Base-by-base conservation (phyloP, 2,888 invertebrate species). In the Neuroscelio doddi region DNA sequence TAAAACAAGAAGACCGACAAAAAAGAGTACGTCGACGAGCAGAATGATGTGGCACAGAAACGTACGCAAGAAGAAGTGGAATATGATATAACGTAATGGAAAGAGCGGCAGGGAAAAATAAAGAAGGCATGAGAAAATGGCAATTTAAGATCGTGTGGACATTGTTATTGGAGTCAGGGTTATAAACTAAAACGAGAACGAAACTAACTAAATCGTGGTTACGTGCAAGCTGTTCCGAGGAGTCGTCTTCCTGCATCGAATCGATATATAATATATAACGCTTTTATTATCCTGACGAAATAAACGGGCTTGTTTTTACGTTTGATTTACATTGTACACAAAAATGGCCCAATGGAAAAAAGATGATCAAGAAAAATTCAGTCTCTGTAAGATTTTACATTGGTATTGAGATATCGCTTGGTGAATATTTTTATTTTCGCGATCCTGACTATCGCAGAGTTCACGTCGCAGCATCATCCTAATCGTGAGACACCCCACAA, bases 61-160 rank as follows among this genome's bases (percentile, higher is more conserved):
- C 68, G 65, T 58, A 70, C 68, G 76, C 64, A 70, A 76, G 74
- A 76, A 76, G 77, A 74, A 75, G 72, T 75, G 72, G 76, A 74
- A 77, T 79, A 78, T 78, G 78, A 78, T 78, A 76, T 75, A 78
- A 76, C 75, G 72, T 69, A 65, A 53, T 51, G 55, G 69, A 14
- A 14, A 45, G 36, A 45, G 56, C 10, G 42, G 42, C 16, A 15
- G 32, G 42, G 65, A 65, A 68, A 32, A 45, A 50, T 41, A 44
- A 61, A 44, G 53, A 50, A 38, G 26, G 39, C 32, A 50, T 29
- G 47, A 52, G 53, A 56, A 69, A 63, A 71, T 63, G 66, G 74
- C 77, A 77, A 80, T 79, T 79, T 80, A 79, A 78, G 67, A 72
- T 73, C 74, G 72, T 73, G 78, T 77, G 76, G 77, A 80, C 79